Base-by-base conservation (phyloP, 2,113 vertebrate genomes). In the Nibea coibor region DNA sequence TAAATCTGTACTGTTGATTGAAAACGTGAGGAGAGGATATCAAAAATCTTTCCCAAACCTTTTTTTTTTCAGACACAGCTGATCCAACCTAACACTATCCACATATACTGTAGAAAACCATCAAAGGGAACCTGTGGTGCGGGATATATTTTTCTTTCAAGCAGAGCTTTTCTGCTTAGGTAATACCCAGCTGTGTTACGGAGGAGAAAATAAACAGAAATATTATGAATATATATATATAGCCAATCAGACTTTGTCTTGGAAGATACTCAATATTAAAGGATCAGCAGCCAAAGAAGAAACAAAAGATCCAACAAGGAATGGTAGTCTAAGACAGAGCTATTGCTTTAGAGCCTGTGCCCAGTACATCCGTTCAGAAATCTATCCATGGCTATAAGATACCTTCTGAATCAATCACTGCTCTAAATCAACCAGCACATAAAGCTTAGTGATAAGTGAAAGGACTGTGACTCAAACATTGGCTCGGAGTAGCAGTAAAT, bases 401-500 rank as follows among this genome's bases (percentile, higher is more conserved):
- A 72, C 35, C 12, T 20, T 62, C 17, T 59, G 11, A 24, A 42
- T 67, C 26, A 35, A 17, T 64, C 50, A 35, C 10, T 1, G 0
- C 43, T 39, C 12, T 68, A 62, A 58, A 45, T 48, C 70, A 69
- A 24, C 5, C 50, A 24, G 42, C 59, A 51, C 17, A 20, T 67
- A 51, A 67, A 72, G 7, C 66, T 63, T 54, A n/a, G 26, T 45
- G 24, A 47, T 31, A 54, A 28, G 31, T 76, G 24, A 54, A 78
- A 71, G 22, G 22, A 78, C 5, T 19, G 39, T 54, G 59, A 69
- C 47, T 51, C 67, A 28, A 67, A 53, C 26, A 11, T n/a, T 24
- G 69, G 51, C 54, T 78, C 68, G n/a, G 58, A 35, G 24, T 10
- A 10, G 75, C 73, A 58, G 73, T 72, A 82, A 85, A 81, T 68